Evolutionary conservation across 2,888 invertebrate genomes (phyloP).

Genomic region (Drosophila diplacantha): DNA sequence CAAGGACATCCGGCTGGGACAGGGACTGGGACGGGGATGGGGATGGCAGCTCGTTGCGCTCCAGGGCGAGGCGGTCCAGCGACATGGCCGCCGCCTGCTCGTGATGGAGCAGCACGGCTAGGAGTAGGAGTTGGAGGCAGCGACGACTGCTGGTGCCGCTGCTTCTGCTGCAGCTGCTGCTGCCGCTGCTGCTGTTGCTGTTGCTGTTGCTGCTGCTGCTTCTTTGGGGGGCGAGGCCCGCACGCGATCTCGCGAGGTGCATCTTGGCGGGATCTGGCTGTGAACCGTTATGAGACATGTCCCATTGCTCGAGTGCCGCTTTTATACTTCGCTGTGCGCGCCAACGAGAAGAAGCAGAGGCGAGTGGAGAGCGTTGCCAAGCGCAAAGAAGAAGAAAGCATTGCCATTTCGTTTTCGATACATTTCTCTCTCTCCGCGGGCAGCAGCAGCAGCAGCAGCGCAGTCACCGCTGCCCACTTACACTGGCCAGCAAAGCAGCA

Average conservation of each 20-base stretch:
- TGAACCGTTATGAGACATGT: constrained; percentile 78
- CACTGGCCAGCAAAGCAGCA: constrained; percentile 19
- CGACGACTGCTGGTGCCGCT: constrained; percentile 8
- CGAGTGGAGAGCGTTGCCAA: constrained; percentile 4
- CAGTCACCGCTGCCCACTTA: constrained; percentile 23
- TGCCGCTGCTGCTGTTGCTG: neutral
- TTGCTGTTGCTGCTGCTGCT: neutral
- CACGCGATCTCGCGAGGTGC: constrained; percentile 72
- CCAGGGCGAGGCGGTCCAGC: constrained; percentile 66
- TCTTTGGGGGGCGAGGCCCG: constrained; percentile 35
- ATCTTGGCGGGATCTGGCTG: constrained; percentile 78
- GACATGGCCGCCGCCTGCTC: constrained; percentile 61
- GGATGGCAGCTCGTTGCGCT: constrained; percentile 59
- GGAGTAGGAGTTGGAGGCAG: constrained; percentile 29
- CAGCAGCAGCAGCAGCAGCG: constrained; percentile 1
- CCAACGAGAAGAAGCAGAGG: constrained; percentile 1
- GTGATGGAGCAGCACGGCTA: constrained; percentile 26
- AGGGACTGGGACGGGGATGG: constrained; percentile 7
- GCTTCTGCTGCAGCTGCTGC: neutral
- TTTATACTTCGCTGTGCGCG: constrained; percentile 73
- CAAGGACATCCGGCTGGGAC: constrained; percentile 48
- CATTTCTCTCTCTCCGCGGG: constrained; percentile 48
- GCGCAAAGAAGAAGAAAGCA: constrained; percentile 58
- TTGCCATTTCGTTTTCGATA: constrained; percentile 73
- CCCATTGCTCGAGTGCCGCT: constrained; percentile 75